These are phyloP conservation scores for Ahaetulla prasina DNA, from an alignment of 2,113 vertebrate species.

Conservation along the genomic window DNA sequence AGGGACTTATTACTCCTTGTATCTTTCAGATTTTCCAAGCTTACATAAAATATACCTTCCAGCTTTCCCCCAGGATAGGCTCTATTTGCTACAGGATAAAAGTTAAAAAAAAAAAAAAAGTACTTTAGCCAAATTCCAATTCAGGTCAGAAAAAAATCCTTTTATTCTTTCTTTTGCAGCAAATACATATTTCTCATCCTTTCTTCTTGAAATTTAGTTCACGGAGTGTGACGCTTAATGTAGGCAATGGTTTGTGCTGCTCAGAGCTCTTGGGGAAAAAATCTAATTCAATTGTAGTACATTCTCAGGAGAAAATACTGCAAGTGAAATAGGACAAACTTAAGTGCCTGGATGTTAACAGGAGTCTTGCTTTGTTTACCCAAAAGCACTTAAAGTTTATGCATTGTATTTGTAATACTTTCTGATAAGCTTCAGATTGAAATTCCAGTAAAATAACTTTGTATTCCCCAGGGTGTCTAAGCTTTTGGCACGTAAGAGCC, in stretches of 20 bases:
- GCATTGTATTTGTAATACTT: background rate
- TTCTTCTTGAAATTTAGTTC: background rate
- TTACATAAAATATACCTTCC: too few relatives aligned
- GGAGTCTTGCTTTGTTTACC: background rate
- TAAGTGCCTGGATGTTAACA: background rate
- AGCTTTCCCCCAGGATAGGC: background rate
- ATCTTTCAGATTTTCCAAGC: background rate
- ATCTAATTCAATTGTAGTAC: background rate
- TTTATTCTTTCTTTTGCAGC: background rate
- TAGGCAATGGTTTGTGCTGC: background rate
- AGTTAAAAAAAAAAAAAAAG: too few relatives aligned
- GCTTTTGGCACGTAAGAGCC: background rate
- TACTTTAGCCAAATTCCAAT: background rate
- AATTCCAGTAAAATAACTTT: background rate
- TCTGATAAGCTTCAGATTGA: background rate
- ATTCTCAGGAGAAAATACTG: background rate
- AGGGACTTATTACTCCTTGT: background rate
- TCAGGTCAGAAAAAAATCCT: background rate
- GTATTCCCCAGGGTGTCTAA: background rate
- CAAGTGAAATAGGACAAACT: background rate
- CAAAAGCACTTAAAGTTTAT: background rate
- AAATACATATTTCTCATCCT: background rate
- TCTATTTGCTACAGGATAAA: background rate
- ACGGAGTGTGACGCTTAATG: background rate
- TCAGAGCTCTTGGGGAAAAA: background rate